Evolutionary conservation across 2,113 vertebrate genomes (phyloP).

Genomic region (Bubo blakistoni): DNA sequence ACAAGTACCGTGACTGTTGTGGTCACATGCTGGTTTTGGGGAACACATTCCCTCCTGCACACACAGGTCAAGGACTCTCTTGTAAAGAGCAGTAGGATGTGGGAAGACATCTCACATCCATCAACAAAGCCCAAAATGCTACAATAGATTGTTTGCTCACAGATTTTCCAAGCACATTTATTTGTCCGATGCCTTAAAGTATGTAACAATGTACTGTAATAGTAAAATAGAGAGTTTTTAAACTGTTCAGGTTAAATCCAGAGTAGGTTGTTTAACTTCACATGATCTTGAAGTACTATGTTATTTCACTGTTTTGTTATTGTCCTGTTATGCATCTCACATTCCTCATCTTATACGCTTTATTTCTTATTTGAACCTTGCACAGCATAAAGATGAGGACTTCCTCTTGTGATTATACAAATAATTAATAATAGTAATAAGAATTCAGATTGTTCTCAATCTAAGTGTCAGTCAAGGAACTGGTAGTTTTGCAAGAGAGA

Average conservation of each 20-base stretch:
- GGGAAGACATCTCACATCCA: not conserved
- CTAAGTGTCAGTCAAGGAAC: not conserved
- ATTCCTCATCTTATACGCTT: not conserved
- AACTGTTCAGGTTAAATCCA: not conserved
- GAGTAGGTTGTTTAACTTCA: not conserved
- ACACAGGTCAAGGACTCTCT: not conserved
- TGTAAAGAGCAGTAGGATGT: not conserved
- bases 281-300: not conserved
- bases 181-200: not conserved
- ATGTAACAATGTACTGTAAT: not conserved
- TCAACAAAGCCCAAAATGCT: not conserved
- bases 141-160: not conserved
- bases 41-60: not conserved
- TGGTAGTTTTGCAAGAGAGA: not conserved
- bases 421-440: not conserved
- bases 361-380: not conserved
- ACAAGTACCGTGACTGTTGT: not conserved
- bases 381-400: not conserved
- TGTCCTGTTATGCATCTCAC: not conserved
- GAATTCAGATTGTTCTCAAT: not conserved
- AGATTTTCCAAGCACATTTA: not conserved
- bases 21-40: not conserved
- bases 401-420: not conserved
- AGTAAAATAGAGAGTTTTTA: not conserved
- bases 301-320: not conserved